phyloP scores from a whole-genome alignment of 1,140 invertebrate genomes.

The Bombus sibiricus region DNA sequence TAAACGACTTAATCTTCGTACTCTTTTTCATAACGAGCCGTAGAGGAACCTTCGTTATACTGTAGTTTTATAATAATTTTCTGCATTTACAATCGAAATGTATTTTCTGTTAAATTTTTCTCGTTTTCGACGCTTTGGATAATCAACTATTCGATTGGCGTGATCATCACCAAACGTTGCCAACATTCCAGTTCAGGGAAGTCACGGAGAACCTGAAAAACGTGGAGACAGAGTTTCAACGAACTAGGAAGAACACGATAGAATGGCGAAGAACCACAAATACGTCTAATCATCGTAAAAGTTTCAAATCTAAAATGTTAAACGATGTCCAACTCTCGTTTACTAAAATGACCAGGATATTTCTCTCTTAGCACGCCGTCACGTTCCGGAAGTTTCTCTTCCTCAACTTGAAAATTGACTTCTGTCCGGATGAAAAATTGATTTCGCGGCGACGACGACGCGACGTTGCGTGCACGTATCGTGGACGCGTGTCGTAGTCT shows the following conservation, averaged over 20 bases:
- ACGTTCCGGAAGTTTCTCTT: background rate
- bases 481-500: conserved; percentile 12
- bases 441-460: background rate
- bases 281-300: no score
- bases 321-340: background rate
- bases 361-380: background rate
- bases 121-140: no score
- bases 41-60: background rate
- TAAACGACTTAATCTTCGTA: background rate
- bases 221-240: no score
- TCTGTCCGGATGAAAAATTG: conserved; percentile 19
- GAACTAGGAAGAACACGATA: no score
- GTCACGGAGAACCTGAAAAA: no score
- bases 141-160: no score
- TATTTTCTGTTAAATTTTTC: no score
- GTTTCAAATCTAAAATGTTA: background rate
- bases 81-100: background rate
- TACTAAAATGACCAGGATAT: background rate
- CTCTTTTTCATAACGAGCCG: background rate
- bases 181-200: no score
- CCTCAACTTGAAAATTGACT: conserved; percentile 20
- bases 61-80: background rate
- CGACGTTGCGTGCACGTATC: background rate
- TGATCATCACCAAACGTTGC: no score
- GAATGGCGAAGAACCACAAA: no score